Evolutionary conservation across 2,797 vertebrate genomes (phyloP), one percentile per base, ranked within the genome.

Genomic region (Diceros bicornis): DNA sequence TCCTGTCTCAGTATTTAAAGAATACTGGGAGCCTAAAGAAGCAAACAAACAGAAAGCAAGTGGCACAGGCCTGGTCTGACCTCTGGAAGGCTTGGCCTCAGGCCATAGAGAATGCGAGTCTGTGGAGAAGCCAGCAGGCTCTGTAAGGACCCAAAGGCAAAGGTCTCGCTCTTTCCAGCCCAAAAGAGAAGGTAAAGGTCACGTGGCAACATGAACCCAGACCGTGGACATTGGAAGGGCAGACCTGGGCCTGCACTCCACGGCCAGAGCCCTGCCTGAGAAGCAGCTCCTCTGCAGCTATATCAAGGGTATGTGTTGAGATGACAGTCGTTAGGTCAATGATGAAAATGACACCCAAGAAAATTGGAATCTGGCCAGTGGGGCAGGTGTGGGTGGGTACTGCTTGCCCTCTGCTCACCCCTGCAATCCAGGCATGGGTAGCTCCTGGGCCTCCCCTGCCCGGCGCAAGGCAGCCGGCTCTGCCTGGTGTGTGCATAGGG

Each of bases 281-380:
- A 47, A 86, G 74, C 23, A 27, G 61, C 34, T 18, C 13, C 44
- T 25, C 5, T 20, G 7, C 16, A 32, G 20, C 44, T 29, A 0
- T 0, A 27, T 21, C 68, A 52, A 72, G 66, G 6, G 5, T 18
- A 11, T 1, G 2, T 8, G 13, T 27, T 21, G 66, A 86, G 3
- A 4, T 6, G 57, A 72, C 0, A 6, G 34, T 25, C 20, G 4
- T 16, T 3, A 12, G n/a, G 13, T 44, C 41, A 27, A 0, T 0
- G 4, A 9, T 8, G 72, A 27, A 14, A 13, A 57, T 21, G 44
- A 62, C 20, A 18, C 10, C 41, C 23, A 29, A 10, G 57, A 27
- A 47, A 23, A 62, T n/a, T 6, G n/a, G 29, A 18, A 59, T 14
- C 3, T 12, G 2, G 12, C 14, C 29, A 6, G 0, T 6, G 29